A percentile compares a stretch with the other conserved stretches of the same genome.
Conservation (phyloP, 2,797 vertebrate genomes). For the Pempheris klunzingeri region DNA sequence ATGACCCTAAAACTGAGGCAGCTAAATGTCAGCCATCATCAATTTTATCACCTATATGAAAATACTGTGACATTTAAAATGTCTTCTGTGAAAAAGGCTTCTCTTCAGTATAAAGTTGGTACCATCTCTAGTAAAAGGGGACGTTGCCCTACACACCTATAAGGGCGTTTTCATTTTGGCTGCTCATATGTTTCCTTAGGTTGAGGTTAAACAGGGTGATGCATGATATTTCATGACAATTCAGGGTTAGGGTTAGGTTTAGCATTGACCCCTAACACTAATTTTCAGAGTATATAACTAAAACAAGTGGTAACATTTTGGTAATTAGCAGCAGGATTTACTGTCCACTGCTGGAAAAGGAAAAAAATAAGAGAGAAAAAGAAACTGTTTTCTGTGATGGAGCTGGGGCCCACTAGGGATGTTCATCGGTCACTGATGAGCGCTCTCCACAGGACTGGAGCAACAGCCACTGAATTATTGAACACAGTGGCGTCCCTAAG, state of each 20-base stretch:
- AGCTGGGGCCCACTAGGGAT: conserved; percentile 45
- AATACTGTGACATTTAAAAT: neutral
- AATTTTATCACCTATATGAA: no score
- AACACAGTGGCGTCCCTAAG: conserved; percentile 71
- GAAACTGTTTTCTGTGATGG: conserved; percentile 16
- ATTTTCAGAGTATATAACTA: neutral
- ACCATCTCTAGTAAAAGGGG: neutral
- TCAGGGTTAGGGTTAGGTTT: no score
- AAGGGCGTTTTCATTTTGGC: neutral
- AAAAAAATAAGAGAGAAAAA: neutral
- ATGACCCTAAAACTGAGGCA: no score
- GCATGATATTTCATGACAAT: no score
- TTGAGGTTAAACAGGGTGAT: neutral
- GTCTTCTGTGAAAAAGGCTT: neutral
- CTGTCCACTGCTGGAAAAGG: conserved; percentile 13
- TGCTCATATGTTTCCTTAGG: conserved; percentile 1
- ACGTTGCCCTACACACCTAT: neutral
- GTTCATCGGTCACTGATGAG: conserved; percentile 77
- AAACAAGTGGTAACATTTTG: neutral
- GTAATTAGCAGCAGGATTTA: conserved; percentile 55
- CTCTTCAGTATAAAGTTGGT: neutral
- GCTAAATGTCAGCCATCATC: neutral
- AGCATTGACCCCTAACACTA: no score
- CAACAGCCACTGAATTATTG: conserved; percentile 82
- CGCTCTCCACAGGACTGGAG: conserved; percentile 74